Conservation (phyloP, 2,888 invertebrate genomes). For the Erpobdella octoculata region DNA sequence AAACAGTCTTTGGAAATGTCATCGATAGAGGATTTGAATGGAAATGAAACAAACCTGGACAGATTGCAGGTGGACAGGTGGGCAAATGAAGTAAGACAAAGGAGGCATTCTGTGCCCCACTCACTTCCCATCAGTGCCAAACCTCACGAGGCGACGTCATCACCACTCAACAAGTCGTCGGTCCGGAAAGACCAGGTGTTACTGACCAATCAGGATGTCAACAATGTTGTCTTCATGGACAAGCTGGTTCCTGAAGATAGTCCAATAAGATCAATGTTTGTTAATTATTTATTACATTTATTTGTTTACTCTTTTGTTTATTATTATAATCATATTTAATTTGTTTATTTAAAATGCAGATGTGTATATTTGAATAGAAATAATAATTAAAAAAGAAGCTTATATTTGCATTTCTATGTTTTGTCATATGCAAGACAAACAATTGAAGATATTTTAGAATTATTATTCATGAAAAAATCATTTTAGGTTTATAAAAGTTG, state of each 20-base stretch:
- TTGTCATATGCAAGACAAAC: background rate
- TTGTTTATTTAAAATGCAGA: background rate
- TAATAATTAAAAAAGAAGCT: background rate
- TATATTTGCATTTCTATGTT: no score
- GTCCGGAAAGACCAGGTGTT: background rate
- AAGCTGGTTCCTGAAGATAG: constrained; percentile 27
- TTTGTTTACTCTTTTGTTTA: background rate
- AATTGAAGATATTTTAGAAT: background rate
- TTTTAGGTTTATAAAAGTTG: constrained; percentile 23
- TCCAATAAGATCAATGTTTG: constrained; percentile 53
- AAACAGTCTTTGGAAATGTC: background rate
- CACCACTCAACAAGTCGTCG: background rate
- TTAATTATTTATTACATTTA: background rate
- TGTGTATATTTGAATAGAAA: background rate
- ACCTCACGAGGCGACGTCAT: background rate
- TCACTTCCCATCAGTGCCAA: background rate
- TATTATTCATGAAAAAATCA: background rate
- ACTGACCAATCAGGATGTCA: background rate
- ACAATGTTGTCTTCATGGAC: background rate
- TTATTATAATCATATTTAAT: background rate
- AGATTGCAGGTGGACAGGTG: constrained; percentile 14
- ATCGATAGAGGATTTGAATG: constrained; percentile 20
- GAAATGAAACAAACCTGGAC: background rate
- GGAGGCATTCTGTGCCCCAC: constrained; percentile 29
- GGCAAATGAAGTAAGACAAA: constrained; percentile 16